Evolutionary conservation across 2,888 invertebrate species (phyloP).

Genomic region (Stenotaenia linearis): DNA sequence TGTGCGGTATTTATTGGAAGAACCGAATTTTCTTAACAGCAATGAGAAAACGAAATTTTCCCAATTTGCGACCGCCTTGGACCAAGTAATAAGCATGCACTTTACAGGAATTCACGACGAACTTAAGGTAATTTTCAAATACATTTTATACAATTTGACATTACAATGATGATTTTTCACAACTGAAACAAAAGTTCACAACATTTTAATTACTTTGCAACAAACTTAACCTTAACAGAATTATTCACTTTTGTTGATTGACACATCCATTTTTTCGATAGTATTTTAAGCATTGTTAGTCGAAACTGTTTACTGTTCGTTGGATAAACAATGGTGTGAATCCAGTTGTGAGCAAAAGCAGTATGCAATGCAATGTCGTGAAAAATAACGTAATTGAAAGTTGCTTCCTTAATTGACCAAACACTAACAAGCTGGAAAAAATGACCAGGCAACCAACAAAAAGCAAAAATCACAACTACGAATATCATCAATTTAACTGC

Average conservation of each 20-base stretch:
- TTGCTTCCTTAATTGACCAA: background rate
- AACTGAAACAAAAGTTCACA: no score
- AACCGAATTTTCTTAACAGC: conserved; percentile 19
- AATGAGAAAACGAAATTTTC: conserved; percentile 28
- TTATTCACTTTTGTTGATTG: background rate
- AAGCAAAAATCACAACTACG: conserved; percentile 37
- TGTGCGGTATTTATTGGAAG: conserved; percentile 28
- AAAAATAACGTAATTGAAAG: conserved; percentile 10
- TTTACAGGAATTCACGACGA: conserved; percentile 24
- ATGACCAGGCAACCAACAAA: conserved; percentile 38
- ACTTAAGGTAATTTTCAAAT: conserved; percentile 30
- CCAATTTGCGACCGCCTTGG: conserved; percentile 10
- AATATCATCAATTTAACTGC: conserved; percentile 37
- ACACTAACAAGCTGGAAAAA: conserved; percentile 31
- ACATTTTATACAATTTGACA: background rate
- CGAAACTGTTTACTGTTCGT: conserved; percentile 33
- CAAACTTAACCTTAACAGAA: background rate
- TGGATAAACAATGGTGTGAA: conserved; percentile 36
- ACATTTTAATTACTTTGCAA: background rate
- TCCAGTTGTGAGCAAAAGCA: conserved; percentile 36
- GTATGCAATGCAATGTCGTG: conserved; percentile 33
- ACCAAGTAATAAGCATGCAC: background rate
- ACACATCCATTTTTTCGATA: background rate
- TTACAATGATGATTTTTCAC: no score
- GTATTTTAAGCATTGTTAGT: background rate